Conservation (phyloP, 1,140 invertebrate genomes). For the Calycopis cecrops region DNA sequence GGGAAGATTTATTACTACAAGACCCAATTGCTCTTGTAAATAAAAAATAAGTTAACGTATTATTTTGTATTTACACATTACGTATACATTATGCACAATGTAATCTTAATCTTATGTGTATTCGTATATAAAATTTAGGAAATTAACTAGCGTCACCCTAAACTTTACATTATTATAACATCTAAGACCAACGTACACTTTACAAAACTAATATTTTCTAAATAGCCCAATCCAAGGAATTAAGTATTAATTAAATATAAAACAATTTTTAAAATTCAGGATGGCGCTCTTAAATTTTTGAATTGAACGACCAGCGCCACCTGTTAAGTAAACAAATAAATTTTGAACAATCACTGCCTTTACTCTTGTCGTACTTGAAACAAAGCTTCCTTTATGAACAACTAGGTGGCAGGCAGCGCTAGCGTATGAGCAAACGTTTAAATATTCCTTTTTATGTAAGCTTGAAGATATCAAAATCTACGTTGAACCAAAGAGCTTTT, state of each 20-base stretch:
- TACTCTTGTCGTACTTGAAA: constrained; percentile 28
- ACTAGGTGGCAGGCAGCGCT: constrained; percentile 49
- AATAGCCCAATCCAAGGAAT: neutral
- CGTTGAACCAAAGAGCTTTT: constrained; percentile 22
- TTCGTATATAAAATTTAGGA: no score
- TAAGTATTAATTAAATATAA: constrained; percentile 1
- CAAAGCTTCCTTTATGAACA: constrained; percentile 11
- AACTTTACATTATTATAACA: constrained; percentile 26
- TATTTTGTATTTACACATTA: constrained; percentile 6
- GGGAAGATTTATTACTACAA: no score
- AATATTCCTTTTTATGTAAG: constrained; percentile 7
- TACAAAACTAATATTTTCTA: neutral
- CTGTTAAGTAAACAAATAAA: constrained; percentile 31
- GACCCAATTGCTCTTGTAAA: no score
- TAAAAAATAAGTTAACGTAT: no score
- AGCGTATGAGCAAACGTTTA: constrained; percentile 18
- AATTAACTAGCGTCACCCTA: constrained; percentile 51
- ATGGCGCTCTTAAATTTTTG: constrained; percentile 49
- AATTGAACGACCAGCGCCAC: constrained; percentile 55
- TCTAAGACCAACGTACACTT: neutral
- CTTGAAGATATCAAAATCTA: constrained; percentile 5
- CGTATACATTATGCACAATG: no score
- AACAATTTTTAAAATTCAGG: constrained; percentile 45
- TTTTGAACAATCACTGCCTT: constrained; percentile 60
- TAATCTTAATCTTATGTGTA: no score